Base-by-base conservation (phyloP, 92 coral and sea anemone species). In the Muricea muricata region DNA sequence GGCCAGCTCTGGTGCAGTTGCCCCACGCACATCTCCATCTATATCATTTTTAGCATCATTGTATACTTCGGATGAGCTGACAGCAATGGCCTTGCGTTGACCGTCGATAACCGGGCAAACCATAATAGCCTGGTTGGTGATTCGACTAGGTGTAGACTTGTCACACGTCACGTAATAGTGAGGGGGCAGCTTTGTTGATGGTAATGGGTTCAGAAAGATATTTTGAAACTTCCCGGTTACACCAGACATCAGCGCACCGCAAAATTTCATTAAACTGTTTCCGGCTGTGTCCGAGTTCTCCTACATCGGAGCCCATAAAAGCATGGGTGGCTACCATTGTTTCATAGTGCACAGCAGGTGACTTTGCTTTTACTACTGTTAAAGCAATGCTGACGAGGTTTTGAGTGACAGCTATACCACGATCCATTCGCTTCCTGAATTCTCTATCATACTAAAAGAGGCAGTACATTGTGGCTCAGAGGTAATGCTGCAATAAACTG, bases 1-100 rank as follows among this genome's bases (percentile, higher is more conserved):
- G 1, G 67, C 67, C 13, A 58, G 25, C 13, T 58, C 67, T 58
- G 26, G 26, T 18, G 67, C 67, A 58, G 7, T 18, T 6, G 67
- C 67, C 3, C 67, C 67, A 58, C 9, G 7, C 11, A 58, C 67
- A 61, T 61, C 70, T 61, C 70, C 70, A 12, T 61, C 70, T 15
- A 61, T 13, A 4, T 61, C 70, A 4, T 3, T 61, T 3, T 20
- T 25, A 3, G 33, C 20, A 18, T 12, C 24, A 61, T 18, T 25
- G 70, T 61, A 61, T 3, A 61, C 33, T 20, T 61, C 70, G 14
- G 33, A 2, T 20, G 37, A 31, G 33, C 32, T 61, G 8, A 61
- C 70, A 12, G 56, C 56, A 9, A 48, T 48, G 12, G 5, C 21
- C 15, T 48, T 11, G 56, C 56, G 56, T 3, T 48, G 12, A 48